A percentile compares a stretch with the other conserved stretches of the same genome.
phyloP scores from a whole-genome alignment of 2,113 vertebrate genomes.

The Ploceus nigricollis region DNA sequence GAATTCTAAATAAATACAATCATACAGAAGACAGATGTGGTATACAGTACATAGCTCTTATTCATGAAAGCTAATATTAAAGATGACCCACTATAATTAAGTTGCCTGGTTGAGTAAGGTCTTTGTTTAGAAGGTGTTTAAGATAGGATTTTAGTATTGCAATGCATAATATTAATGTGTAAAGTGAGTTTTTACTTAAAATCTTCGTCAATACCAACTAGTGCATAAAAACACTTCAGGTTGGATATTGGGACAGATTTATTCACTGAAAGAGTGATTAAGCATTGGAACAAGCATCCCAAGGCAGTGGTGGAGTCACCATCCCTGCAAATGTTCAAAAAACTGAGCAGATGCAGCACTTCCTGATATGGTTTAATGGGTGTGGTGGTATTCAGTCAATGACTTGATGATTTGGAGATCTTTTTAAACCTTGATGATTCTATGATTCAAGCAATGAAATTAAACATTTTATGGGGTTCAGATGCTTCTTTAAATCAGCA shows the following conservation, averaged over 20 bases:
- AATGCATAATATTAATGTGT: not conserved
- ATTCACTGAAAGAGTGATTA: not conserved
- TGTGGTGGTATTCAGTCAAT: not conserved
- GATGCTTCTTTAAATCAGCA: not conserved
- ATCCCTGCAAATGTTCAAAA: not conserved
- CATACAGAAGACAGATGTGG: not conserved
- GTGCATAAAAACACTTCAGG: not conserved
- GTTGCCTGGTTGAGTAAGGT: not conserved
- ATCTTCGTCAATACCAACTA: not conserved
- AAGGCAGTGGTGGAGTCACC: not conserved
- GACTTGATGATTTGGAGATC: not conserved
- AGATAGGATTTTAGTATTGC: not conserved
- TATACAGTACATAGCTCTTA: not conserved
- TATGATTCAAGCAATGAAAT: not conserved
- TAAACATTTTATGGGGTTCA: not conserved
- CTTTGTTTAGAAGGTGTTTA: not conserved
- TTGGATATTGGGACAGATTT: not conserved
- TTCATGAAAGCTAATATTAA: not conserved
- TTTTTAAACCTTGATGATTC: not conserved
- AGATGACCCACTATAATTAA: not conserved
- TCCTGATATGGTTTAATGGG: not conserved
- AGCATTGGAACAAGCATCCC: not conserved
- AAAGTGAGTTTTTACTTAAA: not conserved
- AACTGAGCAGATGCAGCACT: not conserved
- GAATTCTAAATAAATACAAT: not conserved